These are phyloP conservation scores for Motacilla alba DNA, from an alignment of 2,113 vertebrate genomes.

Conservation along the genomic window DNA sequence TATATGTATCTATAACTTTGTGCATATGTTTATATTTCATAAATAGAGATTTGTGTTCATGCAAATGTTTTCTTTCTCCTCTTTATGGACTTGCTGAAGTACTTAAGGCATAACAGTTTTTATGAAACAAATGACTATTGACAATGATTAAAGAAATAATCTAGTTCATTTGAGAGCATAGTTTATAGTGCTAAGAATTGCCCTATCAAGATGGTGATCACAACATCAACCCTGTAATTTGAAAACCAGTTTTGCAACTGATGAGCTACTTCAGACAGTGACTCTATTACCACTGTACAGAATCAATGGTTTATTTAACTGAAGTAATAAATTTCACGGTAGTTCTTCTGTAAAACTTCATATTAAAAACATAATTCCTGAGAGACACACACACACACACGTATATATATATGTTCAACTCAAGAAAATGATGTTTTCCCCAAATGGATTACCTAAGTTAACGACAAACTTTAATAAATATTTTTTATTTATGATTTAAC, in stretches of 20 bases:
- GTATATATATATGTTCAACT: background rate
- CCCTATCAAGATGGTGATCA: background rate
- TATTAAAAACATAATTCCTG: background rate
- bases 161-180: background rate
- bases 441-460: background rate
- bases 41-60: background rate
- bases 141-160: background rate
- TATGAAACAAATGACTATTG: background rate
- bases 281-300: background rate
- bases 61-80: background rate
- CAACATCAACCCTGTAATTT: background rate
- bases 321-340: background rate
- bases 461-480: background rate
- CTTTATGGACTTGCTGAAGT: background rate
- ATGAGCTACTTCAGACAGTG: background rate
- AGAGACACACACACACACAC: background rate
- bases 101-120: background rate
- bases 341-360: background rate
- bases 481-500: background rate
- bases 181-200: background rate
- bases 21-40: background rate
- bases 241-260: background rate
- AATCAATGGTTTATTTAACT: background rate
- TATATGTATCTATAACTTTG: rapidly evolving
- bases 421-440: background rate